Percentiles rank a stretch among this genome's conserved stretches.
Evolutionary conservation across 2,888 invertebrate genomes (phyloP).

Genomic region (Conistra vaccinii): DNA sequence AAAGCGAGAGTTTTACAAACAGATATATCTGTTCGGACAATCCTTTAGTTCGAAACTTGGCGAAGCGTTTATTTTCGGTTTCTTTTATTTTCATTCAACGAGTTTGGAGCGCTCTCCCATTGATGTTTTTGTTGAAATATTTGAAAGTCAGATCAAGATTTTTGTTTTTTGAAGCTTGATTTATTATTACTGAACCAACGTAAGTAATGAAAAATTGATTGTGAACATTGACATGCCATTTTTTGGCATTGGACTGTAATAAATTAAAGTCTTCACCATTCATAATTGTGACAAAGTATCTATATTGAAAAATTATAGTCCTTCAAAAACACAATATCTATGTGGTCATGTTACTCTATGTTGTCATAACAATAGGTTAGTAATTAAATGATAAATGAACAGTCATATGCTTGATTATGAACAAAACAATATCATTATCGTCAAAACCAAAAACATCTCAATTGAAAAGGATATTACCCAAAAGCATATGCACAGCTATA

Average conservation of each 20-base stretch:
- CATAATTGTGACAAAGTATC: neutral
- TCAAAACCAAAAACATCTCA: neutral
- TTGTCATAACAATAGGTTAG: neutral
- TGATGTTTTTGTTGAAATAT: slow-evolving; percentile 39
- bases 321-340: too few species aligned
- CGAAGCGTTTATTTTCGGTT: slow-evolving; percentile 37
- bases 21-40: slow-evolving; percentile 38
- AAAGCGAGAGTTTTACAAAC: slow-evolving; percentile 43
- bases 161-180: slow-evolving; percentile 19
- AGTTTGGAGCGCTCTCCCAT: slow-evolving; percentile 34
- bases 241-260: slow-evolving; percentile 5
- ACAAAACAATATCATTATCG: neutral
- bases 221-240: slow-evolving; percentile 3
- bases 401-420: neutral
- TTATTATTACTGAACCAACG: slow-evolving; percentile 22
- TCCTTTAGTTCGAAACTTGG: slow-evolving; percentile 43
- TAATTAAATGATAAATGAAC: neutral
- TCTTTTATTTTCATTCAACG: slow-evolving; percentile 46
- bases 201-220: slow-evolving; percentile 27
- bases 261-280: slow-evolving; percentile 3
- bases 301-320: neutral
- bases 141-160: slow-evolving; percentile 12
- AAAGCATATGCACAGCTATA: slow-evolving; percentile 1
- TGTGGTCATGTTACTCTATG: neutral
- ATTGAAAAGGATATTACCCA: neutral